These are phyloP conservation scores for Aphis craccivora DNA, from an alignment of 1,140 invertebrate genomes.

Conservation along the genomic window DNA sequence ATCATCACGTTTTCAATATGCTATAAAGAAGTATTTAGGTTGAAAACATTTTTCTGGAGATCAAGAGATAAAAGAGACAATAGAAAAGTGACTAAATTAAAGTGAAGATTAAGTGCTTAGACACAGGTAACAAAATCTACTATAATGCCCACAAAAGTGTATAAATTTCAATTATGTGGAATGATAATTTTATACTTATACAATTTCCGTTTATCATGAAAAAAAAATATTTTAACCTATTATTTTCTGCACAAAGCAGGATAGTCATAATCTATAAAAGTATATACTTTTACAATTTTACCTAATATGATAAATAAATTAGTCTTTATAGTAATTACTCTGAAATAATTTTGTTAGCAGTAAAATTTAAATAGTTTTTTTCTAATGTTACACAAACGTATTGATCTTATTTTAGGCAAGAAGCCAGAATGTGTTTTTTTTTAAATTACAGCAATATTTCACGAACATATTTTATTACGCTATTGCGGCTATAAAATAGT, in stretches of 20 bases:
- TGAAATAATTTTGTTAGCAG: background rate
- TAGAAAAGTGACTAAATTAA: background rate
- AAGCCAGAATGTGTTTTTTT: background rate
- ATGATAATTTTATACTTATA: background rate
- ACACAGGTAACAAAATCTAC: background rate
- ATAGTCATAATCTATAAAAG: background rate
- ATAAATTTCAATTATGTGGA: background rate
- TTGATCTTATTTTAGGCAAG: constrained; percentile 4
- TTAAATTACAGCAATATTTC: constrained; percentile 6
- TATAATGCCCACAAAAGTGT: background rate
- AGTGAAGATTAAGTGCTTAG: too few species aligned
- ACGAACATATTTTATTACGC: background rate
- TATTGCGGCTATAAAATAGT: background rate
- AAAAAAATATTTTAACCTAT: background rate
- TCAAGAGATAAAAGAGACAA: background rate
- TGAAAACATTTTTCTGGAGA: background rate
- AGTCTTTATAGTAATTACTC: background rate
- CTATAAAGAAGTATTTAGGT: background rate
- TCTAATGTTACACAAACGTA: background rate
- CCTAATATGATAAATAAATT: background rate
- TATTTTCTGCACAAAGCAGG: background rate
- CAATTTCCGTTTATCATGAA: background rate
- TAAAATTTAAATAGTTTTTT: background rate
- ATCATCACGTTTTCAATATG: background rate
- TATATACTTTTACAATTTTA: background rate